Conservation (phyloP, 92 coral and sea anemone genomes). For the Zoanthus sansibaricus region DNA sequence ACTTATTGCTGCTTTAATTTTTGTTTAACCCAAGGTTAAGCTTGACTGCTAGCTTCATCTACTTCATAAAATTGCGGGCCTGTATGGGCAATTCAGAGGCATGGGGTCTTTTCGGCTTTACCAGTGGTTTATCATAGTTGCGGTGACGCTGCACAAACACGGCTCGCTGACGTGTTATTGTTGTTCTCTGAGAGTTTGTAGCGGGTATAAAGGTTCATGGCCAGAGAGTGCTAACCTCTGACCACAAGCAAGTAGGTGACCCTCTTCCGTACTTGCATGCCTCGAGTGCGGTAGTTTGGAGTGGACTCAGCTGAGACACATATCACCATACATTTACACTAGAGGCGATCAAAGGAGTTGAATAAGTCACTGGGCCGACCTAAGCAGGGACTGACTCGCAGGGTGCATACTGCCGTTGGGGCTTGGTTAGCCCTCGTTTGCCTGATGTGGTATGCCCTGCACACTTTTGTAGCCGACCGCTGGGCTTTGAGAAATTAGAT, state of each 20-base stretch:
- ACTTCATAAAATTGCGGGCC: not conserved
- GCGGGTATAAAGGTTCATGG: not conserved
- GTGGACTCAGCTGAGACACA: slow-evolving; percentile 3
- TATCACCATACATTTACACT: not conserved
- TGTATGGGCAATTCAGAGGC: not conserved
- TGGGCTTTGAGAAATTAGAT: no score
- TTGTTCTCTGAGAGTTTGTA: not conserved
- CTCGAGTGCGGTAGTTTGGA: not conserved
- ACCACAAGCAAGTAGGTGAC: no score
- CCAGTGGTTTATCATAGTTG: not conserved
- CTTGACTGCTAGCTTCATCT: not conserved
- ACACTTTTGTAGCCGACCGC: no score
- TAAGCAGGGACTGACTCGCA: no score
- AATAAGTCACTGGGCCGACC: not conserved
- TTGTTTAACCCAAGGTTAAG: not conserved
- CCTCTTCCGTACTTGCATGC: no score
- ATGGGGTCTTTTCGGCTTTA: not conserved
- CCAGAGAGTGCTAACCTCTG: not conserved
- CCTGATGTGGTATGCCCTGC: no score
- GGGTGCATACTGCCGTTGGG: no score
- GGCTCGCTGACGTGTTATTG: not conserved
- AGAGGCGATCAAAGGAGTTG: not conserved
- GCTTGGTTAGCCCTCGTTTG: no score
- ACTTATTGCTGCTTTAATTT: not conserved
- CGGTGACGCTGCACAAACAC: not conserved